Base-by-base conservation (phyloP, 2,113 vertebrate genomes). In the Lathamus discolor region DNA sequence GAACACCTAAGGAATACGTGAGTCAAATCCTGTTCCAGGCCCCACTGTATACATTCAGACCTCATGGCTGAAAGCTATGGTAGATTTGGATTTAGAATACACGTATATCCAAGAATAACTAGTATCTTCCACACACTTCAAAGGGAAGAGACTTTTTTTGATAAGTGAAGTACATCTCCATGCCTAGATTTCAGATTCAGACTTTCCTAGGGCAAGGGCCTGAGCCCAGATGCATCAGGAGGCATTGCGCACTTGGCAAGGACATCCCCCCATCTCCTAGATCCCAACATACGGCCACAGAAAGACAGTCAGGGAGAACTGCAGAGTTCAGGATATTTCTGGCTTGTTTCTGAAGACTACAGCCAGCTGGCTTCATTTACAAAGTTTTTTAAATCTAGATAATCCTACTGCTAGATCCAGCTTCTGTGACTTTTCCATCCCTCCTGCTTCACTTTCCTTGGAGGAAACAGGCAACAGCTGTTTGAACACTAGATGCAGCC, bases 351-450 rank as follows among this genome's bases (percentile, higher is more conserved):
- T 94, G 88, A 91, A 91, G 87, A 74, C 93, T 92, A 49, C 54
- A 88, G 94, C 96, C 95, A 96, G 92, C 93, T 97, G 96, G 96
- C 95, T 95, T 93, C 94, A 37, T 92, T 95, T 96, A 95, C 77
- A 84, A 95, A 79, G 91, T 95, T 91, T 95, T 95, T 95, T 97
- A 97, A 97, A 96, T 97, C 86, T 89, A 95, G 96, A 87, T 92
- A 95, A 85, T 91, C 84, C 44, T 89, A 68, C 77, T 93, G 93
- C 81, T 89, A 97, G 93, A 94, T 89, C 57, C 89, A 95, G 95
- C 77, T 95, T 96, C 93, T 91, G 89, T 86, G 94, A 95, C 91
- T 97, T 95, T 96, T 96, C 86, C 81, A 89, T 92, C 44, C 69
- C 78, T 96, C 78, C 91, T 76, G 81, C 81, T 95, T 95, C 84